Percentiles rank a stretch among this genome's conserved stretches.
phyloP scores from a whole-genome alignment of 1,140 invertebrate species.

The Papilio polytes region DNA sequence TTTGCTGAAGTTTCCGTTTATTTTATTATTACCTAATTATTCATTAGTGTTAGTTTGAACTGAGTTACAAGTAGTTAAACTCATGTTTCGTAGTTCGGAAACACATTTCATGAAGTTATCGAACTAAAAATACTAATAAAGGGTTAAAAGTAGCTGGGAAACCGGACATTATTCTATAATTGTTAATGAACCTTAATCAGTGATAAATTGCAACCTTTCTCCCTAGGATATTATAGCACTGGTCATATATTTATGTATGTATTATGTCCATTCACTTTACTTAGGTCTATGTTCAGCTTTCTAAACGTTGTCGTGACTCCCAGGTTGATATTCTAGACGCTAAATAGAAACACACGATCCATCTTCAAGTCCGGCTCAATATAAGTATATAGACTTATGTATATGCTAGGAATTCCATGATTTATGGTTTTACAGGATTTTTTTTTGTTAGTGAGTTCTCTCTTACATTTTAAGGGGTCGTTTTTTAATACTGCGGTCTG shows the following conservation, averaged over 20 bases:
- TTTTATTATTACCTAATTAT: too few relatives aligned
- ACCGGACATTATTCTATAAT: too few relatives aligned
- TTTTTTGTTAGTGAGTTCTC: not conserved
- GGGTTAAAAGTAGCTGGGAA: too few relatives aligned
- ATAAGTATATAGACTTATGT: not conserved
- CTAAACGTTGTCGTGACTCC: conserved; percentile 29
- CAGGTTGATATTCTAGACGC: conserved; percentile 22
- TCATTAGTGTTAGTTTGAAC: too few relatives aligned
- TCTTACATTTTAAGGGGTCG: not conserved
- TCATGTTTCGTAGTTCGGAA: too few relatives aligned
- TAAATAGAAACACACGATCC: conserved; percentile 35
- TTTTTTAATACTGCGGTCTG: not conserved
- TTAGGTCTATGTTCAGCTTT: conserved; percentile 14
- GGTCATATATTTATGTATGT: not conserved
- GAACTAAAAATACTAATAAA: too few relatives aligned
- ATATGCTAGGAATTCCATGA: not conserved
- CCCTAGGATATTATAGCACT: not conserved
- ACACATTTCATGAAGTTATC: too few relatives aligned
- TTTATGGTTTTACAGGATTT: not conserved
- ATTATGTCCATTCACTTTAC: conserved; percentile 9
- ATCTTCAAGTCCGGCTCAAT: conserved; percentile 13
- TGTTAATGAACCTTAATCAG: not conserved
- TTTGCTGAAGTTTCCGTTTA: too few relatives aligned
- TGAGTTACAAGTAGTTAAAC: too few relatives aligned
- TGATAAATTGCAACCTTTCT: conserved; percentile 1